Evolutionary conservation across 2,888 invertebrate genomes (phyloP), one percentile per base, ranked within the genome.

Genomic region (Drosophila demipolita): DNA sequence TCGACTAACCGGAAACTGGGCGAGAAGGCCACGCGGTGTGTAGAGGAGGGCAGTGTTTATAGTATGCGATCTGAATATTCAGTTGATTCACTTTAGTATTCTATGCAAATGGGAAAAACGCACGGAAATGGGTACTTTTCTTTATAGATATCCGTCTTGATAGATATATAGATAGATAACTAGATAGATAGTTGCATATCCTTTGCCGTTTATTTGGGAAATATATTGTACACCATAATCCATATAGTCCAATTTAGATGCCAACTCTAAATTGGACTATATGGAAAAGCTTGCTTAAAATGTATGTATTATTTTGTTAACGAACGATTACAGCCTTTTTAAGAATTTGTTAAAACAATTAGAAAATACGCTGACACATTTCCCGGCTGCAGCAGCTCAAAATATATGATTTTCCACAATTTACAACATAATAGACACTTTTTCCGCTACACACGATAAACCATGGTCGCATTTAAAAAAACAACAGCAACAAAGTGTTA

Each of bases 1-100:
- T 57, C 57, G 49, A 54, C 50, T 59, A 59, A 66, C 69, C 73
- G 77, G 78, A 73, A 78, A 67, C 45, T 9, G 26, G 29, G 4
- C 26, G 38, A 45, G 60, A 7, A 38, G 55, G 59, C 36, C 33
- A n/a, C 8, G 6, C 15, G n/a, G 35, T 15, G 17, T 20, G 35
- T 26, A 35, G 6, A 17, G 3, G 12, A 3, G 9, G 20, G 3
- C 23, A 49, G 26, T 17, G 38, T 29, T 36, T 36, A 26, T 32
- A 42, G 68, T 50, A 70, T 70, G 54, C 48, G 35, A 55, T 65
- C 48, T 49, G 49, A 55, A 65, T 67, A 65, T 65, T 55, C 49
- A 55, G 66, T 40, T 55, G 54, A 40, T 12, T 26, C 48, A 36
- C 45, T 63, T 62, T 50, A n/a, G 55, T 32, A 65, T 66, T 66